These are phyloP conservation scores for Piliocolobus tephrosceles DNA, from an alignment of 2,113 vertebrate species.

Conservation along the genomic window DNA sequence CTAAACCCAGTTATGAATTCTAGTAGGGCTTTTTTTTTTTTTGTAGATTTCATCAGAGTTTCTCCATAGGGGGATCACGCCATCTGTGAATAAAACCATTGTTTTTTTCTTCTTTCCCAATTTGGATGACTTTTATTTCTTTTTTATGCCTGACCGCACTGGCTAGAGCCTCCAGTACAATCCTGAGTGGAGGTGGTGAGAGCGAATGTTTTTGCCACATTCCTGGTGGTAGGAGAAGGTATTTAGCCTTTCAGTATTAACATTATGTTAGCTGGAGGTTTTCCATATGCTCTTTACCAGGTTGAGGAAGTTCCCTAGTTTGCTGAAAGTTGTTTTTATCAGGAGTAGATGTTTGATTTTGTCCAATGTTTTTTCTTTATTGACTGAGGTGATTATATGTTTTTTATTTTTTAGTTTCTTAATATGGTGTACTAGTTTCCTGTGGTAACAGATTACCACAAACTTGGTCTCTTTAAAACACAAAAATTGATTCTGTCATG, in stretches of 20 bases:
- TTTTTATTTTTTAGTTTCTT: neutral
- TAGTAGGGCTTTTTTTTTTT: neutral
- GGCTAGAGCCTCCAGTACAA: neutral
- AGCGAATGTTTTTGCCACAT: neutral
- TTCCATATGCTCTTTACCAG: neutral
- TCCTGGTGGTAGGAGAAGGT: neutral
- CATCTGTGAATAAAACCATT: neutral
- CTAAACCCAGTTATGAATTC: neutral
- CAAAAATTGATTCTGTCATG: neutral
- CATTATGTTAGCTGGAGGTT: neutral
- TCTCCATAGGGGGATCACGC: neutral
- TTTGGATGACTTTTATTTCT: neutral
- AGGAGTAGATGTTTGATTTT: too few species aligned
- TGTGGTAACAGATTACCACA: neutral
- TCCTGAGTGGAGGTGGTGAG: neutral
- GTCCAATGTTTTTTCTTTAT: too few species aligned
- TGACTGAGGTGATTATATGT: too few species aligned
- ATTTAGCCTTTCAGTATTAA: neutral
- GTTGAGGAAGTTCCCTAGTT: neutral
- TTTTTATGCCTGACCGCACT: neutral
- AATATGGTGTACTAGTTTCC: neutral
- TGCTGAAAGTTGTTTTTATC: neutral
- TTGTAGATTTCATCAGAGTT: neutral
- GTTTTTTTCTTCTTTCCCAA: neutral
- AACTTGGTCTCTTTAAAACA: neutral